These are phyloP conservation scores for Mythimna impura DNA, from an alignment of 2,888 invertebrate species.

Conservation along the genomic window DNA sequence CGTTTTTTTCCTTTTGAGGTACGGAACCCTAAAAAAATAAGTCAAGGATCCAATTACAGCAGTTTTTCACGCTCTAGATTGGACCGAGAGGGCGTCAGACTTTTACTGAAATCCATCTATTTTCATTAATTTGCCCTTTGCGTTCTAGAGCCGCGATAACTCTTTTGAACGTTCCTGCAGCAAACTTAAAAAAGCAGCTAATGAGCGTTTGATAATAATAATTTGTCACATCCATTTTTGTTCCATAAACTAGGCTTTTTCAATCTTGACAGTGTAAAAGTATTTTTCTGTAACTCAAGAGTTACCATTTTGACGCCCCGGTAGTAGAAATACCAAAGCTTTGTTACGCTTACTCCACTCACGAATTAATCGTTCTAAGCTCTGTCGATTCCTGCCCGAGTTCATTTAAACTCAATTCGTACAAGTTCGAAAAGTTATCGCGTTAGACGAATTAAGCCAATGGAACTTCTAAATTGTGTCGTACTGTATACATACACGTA, in stretches of 20 bases:
- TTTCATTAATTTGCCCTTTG: no score
- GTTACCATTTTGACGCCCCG: not conserved
- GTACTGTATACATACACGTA: constrained; percentile 28
- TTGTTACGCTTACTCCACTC: not conserved
- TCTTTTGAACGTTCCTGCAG: not conserved
- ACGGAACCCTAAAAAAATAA: no score
- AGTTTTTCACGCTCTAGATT: no score
- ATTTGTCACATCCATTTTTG: not conserved
- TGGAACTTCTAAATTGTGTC: constrained; percentile 38
- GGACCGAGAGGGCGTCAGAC: no score
- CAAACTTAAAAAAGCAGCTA: not conserved
- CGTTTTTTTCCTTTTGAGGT: no score
- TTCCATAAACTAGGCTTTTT: no score
- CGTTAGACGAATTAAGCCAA: constrained; percentile 15
- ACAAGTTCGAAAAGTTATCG: constrained; percentile 19
- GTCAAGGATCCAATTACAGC: no score
- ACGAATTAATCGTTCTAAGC: not conserved
- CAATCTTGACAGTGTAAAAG: not conserved
- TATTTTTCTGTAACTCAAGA: not conserved
- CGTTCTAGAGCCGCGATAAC: no score
- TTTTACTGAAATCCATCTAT: no score
- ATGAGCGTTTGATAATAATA: not conserved
- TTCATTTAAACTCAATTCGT: constrained; percentile 24
- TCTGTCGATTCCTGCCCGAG: constrained; percentile 8
- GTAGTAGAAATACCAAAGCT: not conserved